Evolutionary conservation across 53 echinoderm and acorn worm genomes (phyloP).

Genomic region (Echinometra lucunter): DNA sequence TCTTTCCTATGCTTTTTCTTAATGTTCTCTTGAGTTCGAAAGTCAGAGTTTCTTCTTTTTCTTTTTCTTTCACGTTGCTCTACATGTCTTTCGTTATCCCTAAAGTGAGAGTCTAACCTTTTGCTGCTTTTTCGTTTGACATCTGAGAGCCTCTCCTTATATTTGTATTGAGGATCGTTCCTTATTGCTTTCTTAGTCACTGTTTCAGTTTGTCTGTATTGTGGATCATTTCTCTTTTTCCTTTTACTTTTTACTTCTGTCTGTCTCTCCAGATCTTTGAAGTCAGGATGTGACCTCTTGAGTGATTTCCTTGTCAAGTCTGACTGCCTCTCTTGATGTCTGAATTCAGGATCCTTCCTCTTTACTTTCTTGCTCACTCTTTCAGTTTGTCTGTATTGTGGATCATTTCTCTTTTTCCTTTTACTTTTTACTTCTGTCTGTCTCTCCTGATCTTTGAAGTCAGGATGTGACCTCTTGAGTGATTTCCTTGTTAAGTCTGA

Average conservation of each 20-base stretch:
- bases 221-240: constrained; percentile 5
- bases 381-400: not conserved
- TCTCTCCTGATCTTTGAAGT: constrained; percentile 35
- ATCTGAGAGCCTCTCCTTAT: constrained; percentile 33
- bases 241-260: not conserved
- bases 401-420: constrained; percentile 5
- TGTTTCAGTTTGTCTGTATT: not conserved
- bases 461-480: not conserved
- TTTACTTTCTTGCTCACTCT: too few species aligned
- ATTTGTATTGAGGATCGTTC: not conserved
- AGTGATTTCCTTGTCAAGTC: not conserved
- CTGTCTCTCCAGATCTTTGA: constrained; percentile 15
- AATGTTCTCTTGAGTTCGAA: constrained; percentile 39
- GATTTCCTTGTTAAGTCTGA: constrained; percentile 16
- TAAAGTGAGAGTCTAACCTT: constrained; percentile 41
- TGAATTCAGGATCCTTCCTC: not conserved
- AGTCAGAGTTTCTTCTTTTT: constrained; percentile 41
- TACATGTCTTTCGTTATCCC: constrained; percentile 43
- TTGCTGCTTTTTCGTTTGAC: constrained; percentile 38
- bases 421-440: not conserved
- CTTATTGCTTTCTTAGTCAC: too few species aligned
- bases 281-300: constrained; percentile 2
- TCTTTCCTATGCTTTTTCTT: constrained; percentile 45
- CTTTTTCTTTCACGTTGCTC: constrained; percentile 39
- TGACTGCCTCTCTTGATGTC: constrained; percentile 17